phyloP scores from a whole-genome alignment of 2,113 vertebrate species.

The Odontophorus gujanensis region DNA sequence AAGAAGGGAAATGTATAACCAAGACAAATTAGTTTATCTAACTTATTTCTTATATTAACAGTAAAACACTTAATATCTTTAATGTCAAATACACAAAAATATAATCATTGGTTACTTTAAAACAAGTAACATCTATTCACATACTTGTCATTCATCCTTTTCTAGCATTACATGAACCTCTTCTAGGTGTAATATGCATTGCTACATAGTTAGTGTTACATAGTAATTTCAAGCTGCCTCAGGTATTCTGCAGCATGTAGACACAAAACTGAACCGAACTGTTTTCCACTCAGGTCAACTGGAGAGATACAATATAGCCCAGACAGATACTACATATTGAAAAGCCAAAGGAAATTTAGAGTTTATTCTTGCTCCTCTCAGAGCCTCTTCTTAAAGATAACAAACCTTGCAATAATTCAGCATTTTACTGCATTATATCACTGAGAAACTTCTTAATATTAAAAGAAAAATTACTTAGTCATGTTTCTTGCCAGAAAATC shows the following conservation, averaged over 20 bases:
- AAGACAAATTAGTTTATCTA: background rate
- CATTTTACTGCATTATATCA: background rate
- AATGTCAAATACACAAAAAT: background rate
- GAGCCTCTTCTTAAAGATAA: background rate
- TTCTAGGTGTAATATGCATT: background rate
- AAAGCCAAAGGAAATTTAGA: background rate
- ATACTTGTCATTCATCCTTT: background rate
- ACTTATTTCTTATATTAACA: background rate
- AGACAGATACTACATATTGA: background rate
- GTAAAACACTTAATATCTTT: background rate
- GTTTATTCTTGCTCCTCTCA: background rate
- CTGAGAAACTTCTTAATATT: conserved; percentile 27
- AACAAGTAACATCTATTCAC: background rate
- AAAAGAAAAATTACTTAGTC: conserved; percentile 91
- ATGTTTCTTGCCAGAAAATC: conserved; percentile 99
- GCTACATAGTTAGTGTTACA: background rate
- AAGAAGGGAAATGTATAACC: background rate
- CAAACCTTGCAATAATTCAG: background rate
- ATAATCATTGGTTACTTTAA: background rate
- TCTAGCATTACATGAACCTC: background rate
- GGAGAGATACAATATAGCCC: background rate
- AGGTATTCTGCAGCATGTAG: background rate
- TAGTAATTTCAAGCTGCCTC: background rate
- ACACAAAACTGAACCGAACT: background rate
- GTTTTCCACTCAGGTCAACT: background rate